Evolutionary conservation across 2,797 vertebrate genomes (phyloP).

Genomic region (Cuculus canorus): DNA sequence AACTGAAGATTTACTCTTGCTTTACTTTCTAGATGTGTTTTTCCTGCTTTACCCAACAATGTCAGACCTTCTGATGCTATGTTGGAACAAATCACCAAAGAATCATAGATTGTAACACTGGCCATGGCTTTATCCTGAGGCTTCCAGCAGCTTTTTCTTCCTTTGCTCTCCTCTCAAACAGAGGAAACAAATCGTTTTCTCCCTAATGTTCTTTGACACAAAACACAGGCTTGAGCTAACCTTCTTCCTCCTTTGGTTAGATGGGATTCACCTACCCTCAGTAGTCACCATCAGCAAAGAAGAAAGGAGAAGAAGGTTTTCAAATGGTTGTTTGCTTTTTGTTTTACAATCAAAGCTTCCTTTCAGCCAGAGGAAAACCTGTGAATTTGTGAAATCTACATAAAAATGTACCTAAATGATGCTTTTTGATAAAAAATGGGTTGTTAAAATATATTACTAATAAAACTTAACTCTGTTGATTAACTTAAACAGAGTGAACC

Average conservation of each 20-base stretch:
- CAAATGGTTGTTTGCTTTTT: neutral
- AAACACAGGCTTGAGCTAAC: neutral
- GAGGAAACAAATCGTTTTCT: neutral
- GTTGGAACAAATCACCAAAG: neutral
- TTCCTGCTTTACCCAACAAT: neutral
- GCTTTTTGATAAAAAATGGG: neutral
- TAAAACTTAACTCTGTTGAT: neutral
- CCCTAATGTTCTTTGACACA: neutral
- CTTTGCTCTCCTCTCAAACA: neutral
- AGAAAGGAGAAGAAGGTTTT: neutral
- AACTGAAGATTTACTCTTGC: neutral
- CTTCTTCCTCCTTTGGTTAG: neutral
- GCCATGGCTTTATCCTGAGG: neutral
- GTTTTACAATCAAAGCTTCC: neutral
- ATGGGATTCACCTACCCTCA: neutral
- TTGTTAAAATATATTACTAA: slow-evolving; percentile 15
- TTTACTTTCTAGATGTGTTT: neutral
- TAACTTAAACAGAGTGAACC: neutral
- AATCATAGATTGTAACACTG: neutral
- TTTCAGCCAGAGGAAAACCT: neutral
- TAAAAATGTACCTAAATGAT: neutral
- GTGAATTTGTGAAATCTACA: neutral
- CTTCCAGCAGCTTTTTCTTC: neutral
- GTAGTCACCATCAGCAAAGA: neutral
- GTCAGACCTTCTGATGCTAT: neutral